Base-by-base conservation (phyloP, 2,888 invertebrate genomes). In the Acrocyrtus sp. region DNA sequence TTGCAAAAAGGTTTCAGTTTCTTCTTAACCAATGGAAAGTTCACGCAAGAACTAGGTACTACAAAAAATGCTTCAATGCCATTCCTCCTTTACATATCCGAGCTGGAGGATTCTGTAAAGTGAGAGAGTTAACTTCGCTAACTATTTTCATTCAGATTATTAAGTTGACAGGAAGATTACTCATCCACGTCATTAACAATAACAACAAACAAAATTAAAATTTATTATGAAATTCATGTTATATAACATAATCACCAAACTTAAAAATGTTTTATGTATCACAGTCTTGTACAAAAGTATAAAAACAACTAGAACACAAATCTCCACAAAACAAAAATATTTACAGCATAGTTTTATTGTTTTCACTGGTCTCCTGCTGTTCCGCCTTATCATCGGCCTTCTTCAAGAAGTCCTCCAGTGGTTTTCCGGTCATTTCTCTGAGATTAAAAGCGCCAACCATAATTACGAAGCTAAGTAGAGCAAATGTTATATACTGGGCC, bases 351-450 rank as follows among this genome's bases (percentile, higher is more conserved):
- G 6, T 48, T n/a, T 4, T 2, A 22, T 53, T 26, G 26, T 24
- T 22, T 26, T 53, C 56, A 29, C 34, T n/a, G n/a, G n/a, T 51
- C 15, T 51, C 51, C 15, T 10, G 22, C 5, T 19, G 4, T 12
- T n/a, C 5, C 17, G 8, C 19, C 5, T n/a, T 15, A 12, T 45
- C 45, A 10, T 45, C 45, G 22, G n/a, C 21, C 26, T 17, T 17
- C 17, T 34, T 47, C 12, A 73, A 41, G 53, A 60, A 69, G 34
- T 77, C 77, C 34, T 74, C 65, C 29, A 77, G 24, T 4, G 77
- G 74, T 48, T 74, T 65, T 41, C 77, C 77, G 1, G 60, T 74
- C 63, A 62, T 74, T 21, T 77, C 77, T 21, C 27, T 63, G n/a
- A 77, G 50, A 29, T 60, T 65, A 4, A 60, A 60, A 3, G 77